Evolutionary conservation across 2,113 vertebrate species (phyloP).

Genomic region (Aphelocoma coerulescens): DNA sequence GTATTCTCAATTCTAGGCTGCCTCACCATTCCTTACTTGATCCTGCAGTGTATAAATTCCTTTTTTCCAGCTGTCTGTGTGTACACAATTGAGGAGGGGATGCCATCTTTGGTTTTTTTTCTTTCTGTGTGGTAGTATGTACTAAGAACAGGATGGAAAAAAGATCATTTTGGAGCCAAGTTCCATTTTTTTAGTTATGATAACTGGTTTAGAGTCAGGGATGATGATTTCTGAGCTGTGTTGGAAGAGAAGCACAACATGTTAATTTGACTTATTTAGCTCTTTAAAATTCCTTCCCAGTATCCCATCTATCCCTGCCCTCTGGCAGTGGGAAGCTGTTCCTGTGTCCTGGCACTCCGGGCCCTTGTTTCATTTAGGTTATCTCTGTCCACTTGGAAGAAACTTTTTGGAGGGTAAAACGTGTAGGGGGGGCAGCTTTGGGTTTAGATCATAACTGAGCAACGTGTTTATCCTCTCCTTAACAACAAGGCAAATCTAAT

Average conservation of each 20-base stretch:
- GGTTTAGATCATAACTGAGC: neutral
- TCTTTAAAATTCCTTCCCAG: neutral
- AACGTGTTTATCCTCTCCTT: neutral
- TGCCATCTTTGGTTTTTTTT: neutral
- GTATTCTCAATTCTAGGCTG: neutral
- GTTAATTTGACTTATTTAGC: neutral
- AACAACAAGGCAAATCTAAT: constrained; percentile 3
- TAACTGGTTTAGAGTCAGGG: neutral
- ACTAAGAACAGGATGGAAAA: neutral
- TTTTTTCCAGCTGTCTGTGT: neutral
- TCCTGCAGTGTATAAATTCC: neutral
- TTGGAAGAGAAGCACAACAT: neutral
- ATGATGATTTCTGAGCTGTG: neutral
- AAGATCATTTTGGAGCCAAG: neutral
- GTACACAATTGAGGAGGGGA: neutral
- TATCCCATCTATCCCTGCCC: neutral
- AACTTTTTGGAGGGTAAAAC: neutral
- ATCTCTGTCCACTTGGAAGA: neutral
- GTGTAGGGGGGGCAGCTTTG: neutral
- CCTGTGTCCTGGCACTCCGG: neutral
- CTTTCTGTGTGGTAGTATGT: neutral
- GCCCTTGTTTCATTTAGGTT: neutral
- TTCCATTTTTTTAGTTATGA: neutral
- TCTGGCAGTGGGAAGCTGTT: neutral
- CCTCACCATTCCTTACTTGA: neutral